Percentiles rank a stretch among this genome's conserved stretches.
Evolutionary conservation across 2,888 invertebrate genomes (phyloP).

Genomic region (Acanthosepion lycidas): DNA sequence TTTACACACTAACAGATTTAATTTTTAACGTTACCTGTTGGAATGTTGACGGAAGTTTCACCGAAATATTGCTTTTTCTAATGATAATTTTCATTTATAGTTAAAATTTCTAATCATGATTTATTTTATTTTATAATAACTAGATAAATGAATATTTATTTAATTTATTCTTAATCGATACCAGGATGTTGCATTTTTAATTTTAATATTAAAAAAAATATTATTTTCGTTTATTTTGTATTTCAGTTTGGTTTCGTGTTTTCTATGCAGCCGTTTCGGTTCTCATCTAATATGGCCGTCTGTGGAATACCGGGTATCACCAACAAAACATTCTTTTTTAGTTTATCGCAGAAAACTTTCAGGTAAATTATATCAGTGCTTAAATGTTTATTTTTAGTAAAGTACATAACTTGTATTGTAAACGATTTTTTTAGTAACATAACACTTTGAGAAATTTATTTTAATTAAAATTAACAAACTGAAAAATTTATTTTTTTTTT

Average conservation of each 20-base stretch:
- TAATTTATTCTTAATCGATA: too few relatives aligned
- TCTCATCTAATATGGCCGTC: not conserved
- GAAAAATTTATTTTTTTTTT: too few relatives aligned
- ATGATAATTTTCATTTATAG: too few relatives aligned
- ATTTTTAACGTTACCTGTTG: too few relatives aligned
- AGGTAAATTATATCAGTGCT: not conserved
- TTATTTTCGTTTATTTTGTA: not conserved
- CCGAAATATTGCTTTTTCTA: too few relatives aligned
- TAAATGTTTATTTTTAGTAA: not conserved
- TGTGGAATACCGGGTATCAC: not conserved
- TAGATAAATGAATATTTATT: too few relatives aligned
- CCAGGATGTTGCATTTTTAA: not conserved
- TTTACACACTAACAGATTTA: too few relatives aligned
- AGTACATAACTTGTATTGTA: not conserved
- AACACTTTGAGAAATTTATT: too few relatives aligned
- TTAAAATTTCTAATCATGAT: too few relatives aligned
- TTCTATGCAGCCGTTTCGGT: not conserved
- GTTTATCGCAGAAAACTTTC: not conserved
- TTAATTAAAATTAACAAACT: too few relatives aligned
- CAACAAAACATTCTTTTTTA: not conserved
- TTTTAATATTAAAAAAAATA: not conserved
- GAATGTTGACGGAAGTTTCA: too few relatives aligned
- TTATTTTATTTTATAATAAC: too few relatives aligned
- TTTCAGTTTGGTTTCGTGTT: not conserved
- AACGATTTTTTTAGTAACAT: not conserved